Evolutionary conservation across 64 coral and sea anemone species (phyloP), one percentile per base, ranked within the genome.

Genomic region (Dendronephthya gigantea): DNA sequence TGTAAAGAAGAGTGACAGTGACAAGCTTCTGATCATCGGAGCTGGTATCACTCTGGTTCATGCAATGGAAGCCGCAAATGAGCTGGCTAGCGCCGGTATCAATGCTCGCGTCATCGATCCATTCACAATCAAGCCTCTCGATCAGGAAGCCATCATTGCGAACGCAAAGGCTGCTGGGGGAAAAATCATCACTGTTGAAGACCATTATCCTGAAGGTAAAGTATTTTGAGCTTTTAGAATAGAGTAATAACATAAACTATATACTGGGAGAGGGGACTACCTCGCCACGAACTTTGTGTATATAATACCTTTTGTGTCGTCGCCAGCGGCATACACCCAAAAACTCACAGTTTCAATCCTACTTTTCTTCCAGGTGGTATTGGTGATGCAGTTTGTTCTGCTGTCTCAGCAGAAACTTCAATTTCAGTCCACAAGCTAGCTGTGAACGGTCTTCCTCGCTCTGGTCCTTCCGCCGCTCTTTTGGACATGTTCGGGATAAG

Each of bases 121-220:
- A 6, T 98, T 98, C 48, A 98, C 95, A 12, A 62, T 98, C 82
- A 98, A 98, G 86, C 95, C 95, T 22, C 38, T 98, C 28, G 95
- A 98, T 84, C 58, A 91, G 23, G 85, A 68, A 28, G 90, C 14
- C 1, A 91, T 98, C 25, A 91, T 98, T 50, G 43, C 86, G 68
- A 76, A 98, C 81, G 95, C 83, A 1, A 98, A 87, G 72, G 90
- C 82, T 69, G 68, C 81, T 68, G 92, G 92, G 19, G 91, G 92
- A 10, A 90, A 83, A 36, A 83, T 98, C 33, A 50, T 98, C 19
- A 93, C 92, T 8, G 95, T 98, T 17, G 95, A 98, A 43, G 95
- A 98, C 16, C 95, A 98, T 82, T 98, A 98, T 48, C 32, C 85
- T 83, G 95, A 98, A 90, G 95, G 95, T 98, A 68, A 11, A 45